phyloP scores from a whole-genome alignment of 2,888 invertebrate species.

The Zhengitettix transpicula region DNA sequence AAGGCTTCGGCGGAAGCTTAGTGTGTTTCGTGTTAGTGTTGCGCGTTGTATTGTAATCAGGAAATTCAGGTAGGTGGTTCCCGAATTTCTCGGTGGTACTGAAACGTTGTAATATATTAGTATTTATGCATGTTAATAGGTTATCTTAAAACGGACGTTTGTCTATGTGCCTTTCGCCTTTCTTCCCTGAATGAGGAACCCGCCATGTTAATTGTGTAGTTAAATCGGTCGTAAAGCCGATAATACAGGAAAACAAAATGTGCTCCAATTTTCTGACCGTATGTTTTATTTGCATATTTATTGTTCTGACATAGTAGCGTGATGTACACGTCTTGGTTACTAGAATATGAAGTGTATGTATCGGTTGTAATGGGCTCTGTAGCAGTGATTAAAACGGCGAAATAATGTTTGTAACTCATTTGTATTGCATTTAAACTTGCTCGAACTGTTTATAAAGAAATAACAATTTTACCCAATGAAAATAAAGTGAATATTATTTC shows the following conservation, averaged over 20 bases:
- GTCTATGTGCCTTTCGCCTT: slow-evolving; percentile 21
- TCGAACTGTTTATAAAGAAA: too few species aligned
- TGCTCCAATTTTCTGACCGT: too few species aligned
- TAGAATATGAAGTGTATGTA: too few species aligned
- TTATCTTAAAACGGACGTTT: slow-evolving; percentile 15
- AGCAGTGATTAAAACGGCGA: too few species aligned
- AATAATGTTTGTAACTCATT: too few species aligned
- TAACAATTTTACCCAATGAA: too few species aligned
- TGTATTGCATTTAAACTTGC: too few species aligned
- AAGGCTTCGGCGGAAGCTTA: slow-evolving; percentile 22
- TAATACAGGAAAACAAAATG: slow-evolving; percentile 8
- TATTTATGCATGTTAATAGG: slow-evolving; percentile 8
- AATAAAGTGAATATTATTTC: too few species aligned
- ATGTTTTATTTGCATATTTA: too few species aligned
- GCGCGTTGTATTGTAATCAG: slow-evolving; percentile 21
- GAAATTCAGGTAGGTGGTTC: slow-evolving; percentile 23
- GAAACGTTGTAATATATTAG: slow-evolving; percentile 13
- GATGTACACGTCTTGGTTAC: too few species aligned
- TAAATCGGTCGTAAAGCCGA: background rate
- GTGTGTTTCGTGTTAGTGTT: slow-evolving; percentile 23
- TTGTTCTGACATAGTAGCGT: too few species aligned
- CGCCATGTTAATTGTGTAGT: slow-evolving; percentile 25
- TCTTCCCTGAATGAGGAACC: slow-evolving; percentile 28
- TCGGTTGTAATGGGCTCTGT: too few species aligned
- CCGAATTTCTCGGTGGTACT: slow-evolving; percentile 14